Evolutionary conservation across 2,797 vertebrate species (phyloP), one percentile per base, ranked within the genome.

Genomic region (Esox masquinongy): DNA sequence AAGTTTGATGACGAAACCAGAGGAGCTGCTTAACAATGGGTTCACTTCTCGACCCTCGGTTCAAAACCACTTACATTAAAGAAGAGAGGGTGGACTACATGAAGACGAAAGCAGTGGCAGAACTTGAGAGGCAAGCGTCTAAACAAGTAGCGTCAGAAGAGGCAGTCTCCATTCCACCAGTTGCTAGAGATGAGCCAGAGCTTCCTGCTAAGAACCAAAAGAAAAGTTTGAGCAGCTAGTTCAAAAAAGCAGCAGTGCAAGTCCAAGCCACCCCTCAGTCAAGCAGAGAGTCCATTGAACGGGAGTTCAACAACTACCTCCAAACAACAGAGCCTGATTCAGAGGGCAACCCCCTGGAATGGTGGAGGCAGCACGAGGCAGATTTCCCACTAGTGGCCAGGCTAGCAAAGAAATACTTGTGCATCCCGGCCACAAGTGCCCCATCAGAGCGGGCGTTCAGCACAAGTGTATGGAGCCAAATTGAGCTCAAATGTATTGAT

Each of bases 341-440:
- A 24, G 74, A 76, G 50, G 59, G 50, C 17, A 61, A 70, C 50
- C 34, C 34, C 16, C 74, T 61, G 31, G 50, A 70, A 70, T 70
- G 66, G 74, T 76, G 74, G 66, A 56, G 15, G 50, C 67, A 76
- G 74, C 49, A 70, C 24, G 67, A 76, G 67, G 68, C 29, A 22
- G 16, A 76, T 39, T 70, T 70, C 51, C 67, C 50, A 70, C 51
- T 22, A 39, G 67, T 61, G 74, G 67, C 68, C 74, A 61, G 29
- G 31, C 68, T 70, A 50, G 24, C 51, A 43, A 71, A 43, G 6
- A 76, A 26, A 69, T 70, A 63, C 22, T 70, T 47, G 68, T 66
- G 59, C 56, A 66, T 74, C 72, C 59, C 59, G 24, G 56, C 59
- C 72, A 74, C 72, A 64, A 74, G 72, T 74, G 31, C 59, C 72